A percentile compares a stretch with the other conserved stretches of the same genome.
These are phyloP conservation scores for Dryobates pubescens DNA, from an alignment of 2,797 vertebrate genomes.

Conservation along the genomic window DNA sequence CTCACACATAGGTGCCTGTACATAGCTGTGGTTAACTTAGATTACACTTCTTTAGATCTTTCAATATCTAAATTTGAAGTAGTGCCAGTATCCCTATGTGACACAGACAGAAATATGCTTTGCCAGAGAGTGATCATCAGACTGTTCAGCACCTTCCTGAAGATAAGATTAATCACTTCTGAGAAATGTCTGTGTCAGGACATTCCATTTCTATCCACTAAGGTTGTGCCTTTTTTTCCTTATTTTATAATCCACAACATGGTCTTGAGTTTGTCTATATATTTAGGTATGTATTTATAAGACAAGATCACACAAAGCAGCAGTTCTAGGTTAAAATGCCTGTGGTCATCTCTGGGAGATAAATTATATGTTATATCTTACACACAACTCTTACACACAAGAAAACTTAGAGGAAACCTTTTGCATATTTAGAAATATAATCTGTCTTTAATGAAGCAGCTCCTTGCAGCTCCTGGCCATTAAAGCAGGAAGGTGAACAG, in stretches of 20 bases:
- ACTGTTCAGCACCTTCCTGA: background rate
- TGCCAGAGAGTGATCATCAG: background rate
- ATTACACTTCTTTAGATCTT: background rate
- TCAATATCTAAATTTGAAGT: background rate
- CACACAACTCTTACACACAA: background rate
- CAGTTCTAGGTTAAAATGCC: background rate
- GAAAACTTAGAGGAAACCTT: background rate
- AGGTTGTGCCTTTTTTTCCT: background rate
- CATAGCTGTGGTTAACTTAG: background rate
- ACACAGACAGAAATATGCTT: background rate
- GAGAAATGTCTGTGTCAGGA: background rate
- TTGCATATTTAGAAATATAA: background rate
- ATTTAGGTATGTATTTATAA: background rate
- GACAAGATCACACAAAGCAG: background rate
- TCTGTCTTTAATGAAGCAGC: background rate
- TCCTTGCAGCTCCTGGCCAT: background rate
- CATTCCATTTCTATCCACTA: background rate
- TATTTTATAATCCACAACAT: background rate
- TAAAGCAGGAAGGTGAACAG: background rate
- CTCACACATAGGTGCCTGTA: background rate
- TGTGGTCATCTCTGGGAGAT: background rate
- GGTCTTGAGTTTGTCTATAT: background rate
- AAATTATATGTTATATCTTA: background rate
- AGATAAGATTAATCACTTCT: background rate
- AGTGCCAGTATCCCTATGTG: background rate